phyloP scores from a whole-genome alignment of 2,888 invertebrate genomes.

The Siphonodentalium dalli region DNA sequence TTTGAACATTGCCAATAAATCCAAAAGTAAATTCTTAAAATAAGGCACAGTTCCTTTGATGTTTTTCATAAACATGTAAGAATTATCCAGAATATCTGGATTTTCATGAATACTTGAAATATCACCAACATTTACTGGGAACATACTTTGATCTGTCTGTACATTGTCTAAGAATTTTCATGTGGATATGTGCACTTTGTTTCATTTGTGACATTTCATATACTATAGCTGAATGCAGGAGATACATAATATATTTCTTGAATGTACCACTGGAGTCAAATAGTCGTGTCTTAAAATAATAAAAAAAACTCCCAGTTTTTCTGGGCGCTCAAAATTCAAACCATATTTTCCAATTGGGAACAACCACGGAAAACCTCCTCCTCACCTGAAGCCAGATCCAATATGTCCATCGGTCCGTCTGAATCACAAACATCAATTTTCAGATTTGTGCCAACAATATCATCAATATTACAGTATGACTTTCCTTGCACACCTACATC shows the following conservation, averaged over 20 bases:
- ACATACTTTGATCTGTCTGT: background rate
- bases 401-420: no score
- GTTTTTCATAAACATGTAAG: conserved; percentile 15
- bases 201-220: conserved; percentile 1
- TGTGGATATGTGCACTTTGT: conserved; percentile 3
- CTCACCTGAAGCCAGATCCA: no score
- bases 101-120: background rate
- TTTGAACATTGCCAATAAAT: conserved; percentile 6
- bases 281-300: conserved; percentile 2
- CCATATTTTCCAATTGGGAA: conserved; percentile 6
- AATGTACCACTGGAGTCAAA: conserved; percentile 1
- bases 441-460: no score
- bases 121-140: background rate
- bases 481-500: no score
- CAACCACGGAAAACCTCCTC: conserved; percentile 8
- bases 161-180: background rate
- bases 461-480: no score
- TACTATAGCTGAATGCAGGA: conserved; percentile 5
- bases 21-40: conserved; percentile 5
- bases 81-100: conserved; percentile 4
- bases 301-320: background rate
- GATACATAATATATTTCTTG: conserved; percentile 3
- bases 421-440: no score
- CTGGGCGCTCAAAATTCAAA: background rate
- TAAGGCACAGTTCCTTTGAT: conserved; percentile 14